Base-by-base conservation (phyloP, 1,140 invertebrate species). In the Penaeus chinensis region DNA sequence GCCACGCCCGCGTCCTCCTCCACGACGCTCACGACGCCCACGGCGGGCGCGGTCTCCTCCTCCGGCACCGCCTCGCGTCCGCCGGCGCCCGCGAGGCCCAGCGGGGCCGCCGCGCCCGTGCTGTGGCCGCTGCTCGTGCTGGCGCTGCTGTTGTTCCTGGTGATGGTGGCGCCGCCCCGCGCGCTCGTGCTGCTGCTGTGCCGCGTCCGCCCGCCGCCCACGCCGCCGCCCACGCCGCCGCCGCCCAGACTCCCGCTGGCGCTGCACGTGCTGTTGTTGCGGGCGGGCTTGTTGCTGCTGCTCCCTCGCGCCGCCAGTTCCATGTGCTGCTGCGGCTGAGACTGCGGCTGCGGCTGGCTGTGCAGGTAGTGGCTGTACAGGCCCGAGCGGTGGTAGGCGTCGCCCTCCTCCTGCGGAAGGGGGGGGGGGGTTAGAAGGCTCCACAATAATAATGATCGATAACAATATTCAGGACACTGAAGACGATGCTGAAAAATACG, bases 101-200 rank as follows among this genome's bases (percentile, higher is more conserved):
- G 24, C n/a, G 69, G 24, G 37, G 69, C 69, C 18, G 69, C 76
- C 4, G 47, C 20, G 8, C 76, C 77, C 47, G 60, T 24, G 32
- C 66, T 42, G 74, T 74, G 78, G 76, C 78, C 74, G 76, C 77
- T 85, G 71, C 69, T 74, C 20, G 20, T 74, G 7, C 18, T 84
- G 69, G 69, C 76, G 32, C 74, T 74, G 32, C 27, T 85, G 84
- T 74, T 85, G 76, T 85, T 85, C 74, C 78, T 85, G 16, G 74
- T 61, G 8, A 54, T 85, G 27, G 78, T 79, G 77, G 61, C 27
- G 11, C 76, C 27, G 11, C 76, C 77, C 27, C 74, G 24, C 20
- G 42, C 24, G 20, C 83, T 85, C 60, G 32, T 85, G n/a, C 54
- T 78, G 74, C 83, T 85, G 84, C 84, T 85, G 84, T 85, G 84